Conservation (phyloP, 2,797 vertebrate species). For the Silurus aristotelis region DNA sequence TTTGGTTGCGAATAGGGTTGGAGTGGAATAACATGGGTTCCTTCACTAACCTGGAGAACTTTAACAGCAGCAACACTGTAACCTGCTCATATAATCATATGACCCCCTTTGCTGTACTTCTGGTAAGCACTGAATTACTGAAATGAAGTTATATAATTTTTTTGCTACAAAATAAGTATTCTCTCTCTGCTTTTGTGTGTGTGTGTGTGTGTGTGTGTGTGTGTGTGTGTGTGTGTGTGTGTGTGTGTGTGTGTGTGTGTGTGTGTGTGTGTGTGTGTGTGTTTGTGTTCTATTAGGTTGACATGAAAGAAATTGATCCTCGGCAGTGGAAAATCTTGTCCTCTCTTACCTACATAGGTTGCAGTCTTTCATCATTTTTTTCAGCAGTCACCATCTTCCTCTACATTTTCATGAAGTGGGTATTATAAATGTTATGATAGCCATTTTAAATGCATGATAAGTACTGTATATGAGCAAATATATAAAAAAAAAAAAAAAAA, state of each 20-base stretch:
- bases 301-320: not conserved
- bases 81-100: conserved; percentile 65
- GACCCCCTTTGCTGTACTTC: conserved; percentile 70
- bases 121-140: conserved; percentile 59
- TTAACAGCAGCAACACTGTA: not conserved
- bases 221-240: conserved; percentile 5
- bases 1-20: not conserved
- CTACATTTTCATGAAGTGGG: conserved; percentile 60
- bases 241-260: not conserved
- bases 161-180: not conserved
- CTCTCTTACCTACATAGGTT: conserved; percentile 70
- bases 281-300: conserved; percentile 22
- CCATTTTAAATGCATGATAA: too few relatives aligned
- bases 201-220: not conserved
- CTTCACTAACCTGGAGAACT: not conserved
- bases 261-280: conserved; percentile 2
- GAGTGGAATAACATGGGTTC: conserved; percentile 16
- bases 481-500: not conserved
- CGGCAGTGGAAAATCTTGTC: conserved; percentile 68
- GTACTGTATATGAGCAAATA: not conserved
- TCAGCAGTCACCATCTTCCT: conserved; percentile 59
- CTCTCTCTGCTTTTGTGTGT: not conserved
- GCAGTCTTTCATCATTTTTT: conserved; percentile 70
- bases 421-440: not conserved
- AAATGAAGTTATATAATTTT: not conserved